Conservation (phyloP, 2,888 invertebrate species). For the Celastrina argiolus region DNA sequence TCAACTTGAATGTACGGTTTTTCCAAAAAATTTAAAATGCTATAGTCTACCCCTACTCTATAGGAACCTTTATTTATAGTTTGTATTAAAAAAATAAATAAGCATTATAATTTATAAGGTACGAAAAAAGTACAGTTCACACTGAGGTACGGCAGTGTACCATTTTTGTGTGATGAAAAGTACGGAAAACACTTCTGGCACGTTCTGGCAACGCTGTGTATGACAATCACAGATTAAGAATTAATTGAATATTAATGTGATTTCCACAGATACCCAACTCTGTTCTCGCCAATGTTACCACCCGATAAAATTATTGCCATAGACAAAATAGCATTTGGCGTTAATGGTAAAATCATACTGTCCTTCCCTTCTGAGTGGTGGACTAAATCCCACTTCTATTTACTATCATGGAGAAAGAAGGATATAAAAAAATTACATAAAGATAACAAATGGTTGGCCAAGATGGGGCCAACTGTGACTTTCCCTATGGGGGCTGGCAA, state of each 20-base stretch:
- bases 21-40: too few species aligned
- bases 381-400: slow-evolving; percentile 43
- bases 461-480: slow-evolving; percentile 50
- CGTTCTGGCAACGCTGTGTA: too few species aligned
- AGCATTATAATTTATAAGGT: too few species aligned
- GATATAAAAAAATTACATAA: slow-evolving; percentile 22
- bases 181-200: too few species aligned
- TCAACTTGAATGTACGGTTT: too few species aligned
- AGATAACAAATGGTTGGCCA: slow-evolving; percentile 28
- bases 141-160: too few species aligned
- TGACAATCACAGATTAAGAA: too few species aligned
- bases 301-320: slow-evolving; percentile 72
- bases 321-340: slow-evolving; percentile 78
- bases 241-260: not conserved
- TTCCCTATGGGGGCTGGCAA: slow-evolving; percentile 35
- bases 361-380: slow-evolving; percentile 81
- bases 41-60: too few species aligned
- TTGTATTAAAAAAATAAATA: too few species aligned
- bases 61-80: too few species aligned
- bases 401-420: slow-evolving; percentile 27
- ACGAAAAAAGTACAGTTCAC: too few species aligned
- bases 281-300: slow-evolving; percentile 77
- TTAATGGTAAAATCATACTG: slow-evolving; percentile 81
- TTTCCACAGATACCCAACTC: slow-evolving; percentile 45
- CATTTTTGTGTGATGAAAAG: too few species aligned